phyloP scores from a whole-genome alignment of 1,140 invertebrate genomes.

The Cherax destructor region DNA sequence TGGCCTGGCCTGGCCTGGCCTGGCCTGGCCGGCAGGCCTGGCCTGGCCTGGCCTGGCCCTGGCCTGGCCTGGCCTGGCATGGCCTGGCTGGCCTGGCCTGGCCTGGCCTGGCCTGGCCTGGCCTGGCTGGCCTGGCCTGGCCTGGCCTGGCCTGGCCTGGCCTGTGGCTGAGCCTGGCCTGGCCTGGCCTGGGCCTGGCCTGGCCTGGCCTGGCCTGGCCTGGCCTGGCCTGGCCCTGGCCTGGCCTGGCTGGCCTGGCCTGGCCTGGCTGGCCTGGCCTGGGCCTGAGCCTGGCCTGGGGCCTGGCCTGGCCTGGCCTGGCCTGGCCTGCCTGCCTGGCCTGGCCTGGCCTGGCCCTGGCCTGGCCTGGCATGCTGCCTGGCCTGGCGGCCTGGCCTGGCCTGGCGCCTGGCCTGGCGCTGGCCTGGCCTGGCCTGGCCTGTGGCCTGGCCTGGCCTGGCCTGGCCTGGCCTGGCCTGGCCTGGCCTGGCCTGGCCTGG shows the following conservation, averaged over 20 bases:
- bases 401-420: constrained; percentile 40
- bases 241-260: too few species aligned
- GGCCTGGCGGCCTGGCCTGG: too few species aligned
- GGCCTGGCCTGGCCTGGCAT: too few species aligned
- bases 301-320: too few species aligned
- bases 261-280: constrained; percentile 15
- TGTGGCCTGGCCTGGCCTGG: constrained; percentile 23
- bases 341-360: too few species aligned
- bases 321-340: too few species aligned
- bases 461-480: constrained; percentile 17
- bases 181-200: constrained; percentile 57
- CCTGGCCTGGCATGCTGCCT: too few species aligned
- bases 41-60: too few species aligned
- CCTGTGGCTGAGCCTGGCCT: constrained; percentile 24
- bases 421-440: constrained; percentile 63
- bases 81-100: too few species aligned
- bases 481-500: constrained; percentile 45
- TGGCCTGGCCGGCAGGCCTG: neutral
- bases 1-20: constrained; percentile 65
- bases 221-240: too few species aligned
- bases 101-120: too few species aligned
- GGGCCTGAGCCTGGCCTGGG: constrained; percentile 16
- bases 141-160: constrained; percentile 10
- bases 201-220: constrained; percentile 25
- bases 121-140: too few species aligned